Base-by-base conservation (phyloP, 2,888 invertebrate species). In the Boloria selene region DNA sequence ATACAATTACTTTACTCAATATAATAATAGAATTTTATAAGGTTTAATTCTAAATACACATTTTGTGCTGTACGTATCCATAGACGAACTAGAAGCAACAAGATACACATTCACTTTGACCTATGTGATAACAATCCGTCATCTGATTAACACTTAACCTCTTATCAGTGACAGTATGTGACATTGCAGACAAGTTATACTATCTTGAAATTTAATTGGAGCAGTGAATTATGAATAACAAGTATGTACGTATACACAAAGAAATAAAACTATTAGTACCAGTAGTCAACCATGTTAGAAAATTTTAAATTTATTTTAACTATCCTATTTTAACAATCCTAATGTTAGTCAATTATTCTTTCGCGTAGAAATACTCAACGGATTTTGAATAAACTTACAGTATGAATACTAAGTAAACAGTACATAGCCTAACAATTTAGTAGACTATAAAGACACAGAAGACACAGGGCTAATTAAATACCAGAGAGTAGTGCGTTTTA, bases 111-210 rank as follows among this genome's bases (percentile, higher is more conserved):
- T 56, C 18, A 63, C 50, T 47, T 63, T 63, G 55, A 63, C 63
- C 55, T 49, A 18, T 56, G 63, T 63, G 51, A 59, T 56, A 45
- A 53, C 65, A 55, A 62, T 68, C 62, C 62, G 54, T 62, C 65
- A 62, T 59, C 59, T 54, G 50, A 62, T 65, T 62, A 65, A 65
- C 68, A 64, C 65, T 62, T 68, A 58, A 68, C 65, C 64, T 60
- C 38, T 61, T 65, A 61, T 61, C 60, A 64, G 44, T 65, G 65
- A 62, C 68, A 50, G 45, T 49, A 44, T 52, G 51, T 50, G 59
- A 62, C 49, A 49, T 45, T 47, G 17, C 22, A 38, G 45, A 16
- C 55, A 38, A 44, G 52, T 64, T 50, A 55, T 44, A n/a, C n/a
- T n/a, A 38, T 65, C 22, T 51, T 50, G 13, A 2, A 16, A 51